Conservation (phyloP, 2,888 invertebrate genomes). For the Drosophila formosana region DNA sequence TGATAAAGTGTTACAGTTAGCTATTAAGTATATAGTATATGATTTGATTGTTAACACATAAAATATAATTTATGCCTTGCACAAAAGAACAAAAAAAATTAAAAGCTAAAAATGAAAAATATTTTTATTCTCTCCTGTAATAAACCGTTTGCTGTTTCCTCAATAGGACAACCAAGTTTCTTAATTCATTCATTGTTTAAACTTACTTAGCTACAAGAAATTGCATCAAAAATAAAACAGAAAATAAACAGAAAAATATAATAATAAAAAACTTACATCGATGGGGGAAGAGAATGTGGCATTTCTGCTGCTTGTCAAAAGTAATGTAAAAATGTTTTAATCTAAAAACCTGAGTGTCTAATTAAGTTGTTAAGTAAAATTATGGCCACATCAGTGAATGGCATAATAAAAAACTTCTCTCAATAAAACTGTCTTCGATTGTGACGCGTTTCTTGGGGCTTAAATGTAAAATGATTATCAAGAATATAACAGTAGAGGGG, state of each 20-base stretch:
- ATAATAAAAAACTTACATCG: neutral
- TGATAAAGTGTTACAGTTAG: slow-evolving; percentile 34
- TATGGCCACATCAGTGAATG: slow-evolving; percentile 26
- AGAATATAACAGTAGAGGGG: slow-evolving; percentile 4
- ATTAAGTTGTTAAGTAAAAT: slow-evolving; percentile 33
- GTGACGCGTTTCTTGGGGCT: slow-evolving; percentile 1
- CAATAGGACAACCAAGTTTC: slow-evolving; percentile 63
- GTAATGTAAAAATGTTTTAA: slow-evolving; percentile 15
- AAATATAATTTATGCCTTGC: slow-evolving; percentile 49
- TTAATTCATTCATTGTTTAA: slow-evolving; percentile 24
- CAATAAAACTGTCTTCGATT: neutral
- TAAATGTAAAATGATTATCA: neutral
- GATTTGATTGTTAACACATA: slow-evolving; percentile 33
- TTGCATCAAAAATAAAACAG: slow-evolving; percentile 15
- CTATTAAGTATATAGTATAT: slow-evolving; percentile 17
- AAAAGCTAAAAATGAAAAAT: slow-evolving; percentile 83
- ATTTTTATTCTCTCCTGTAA: slow-evolving; percentile 82
- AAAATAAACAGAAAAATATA: slow-evolving; percentile 22
- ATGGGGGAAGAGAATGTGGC: slow-evolving; percentile 47
- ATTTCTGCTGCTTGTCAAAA: slow-evolving; percentile 28
- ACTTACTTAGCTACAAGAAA: slow-evolving; percentile 35
- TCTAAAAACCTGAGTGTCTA: slow-evolving; percentile 62
- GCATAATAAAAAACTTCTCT: slow-evolving; percentile 11
- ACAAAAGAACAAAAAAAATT: slow-evolving; percentile 53
- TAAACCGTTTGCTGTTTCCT: slow-evolving; percentile 72